Evolutionary conservation across 2,113 vertebrate species (phyloP), one percentile per base, ranked within the genome.

Genomic region (Eira barbara): DNA sequence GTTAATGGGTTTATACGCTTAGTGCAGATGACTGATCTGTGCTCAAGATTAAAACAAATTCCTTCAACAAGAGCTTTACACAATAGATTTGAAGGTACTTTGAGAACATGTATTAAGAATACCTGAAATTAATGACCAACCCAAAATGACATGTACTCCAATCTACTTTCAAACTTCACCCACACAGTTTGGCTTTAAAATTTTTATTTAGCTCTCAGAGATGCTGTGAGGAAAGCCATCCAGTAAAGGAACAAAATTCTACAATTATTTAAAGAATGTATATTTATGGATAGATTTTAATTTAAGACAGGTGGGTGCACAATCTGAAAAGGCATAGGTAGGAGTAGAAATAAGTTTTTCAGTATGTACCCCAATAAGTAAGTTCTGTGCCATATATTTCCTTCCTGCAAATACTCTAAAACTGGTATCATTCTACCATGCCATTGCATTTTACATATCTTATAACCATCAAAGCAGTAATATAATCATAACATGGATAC

Each of bases 181-280:
- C 91, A 95, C 65, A 81, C 13, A 74, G 65, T 82, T 89, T 85
- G 89, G 59, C 39, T 81, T 93, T 45, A 47, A 95, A 88, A 15
- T 95, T 83, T 84, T 87, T 88, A 55, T 78, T 97, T 97, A 92
- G 47, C 42, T 84, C 42, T 94, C 36, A 92, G 31, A 69, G 49
- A 92, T 49, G 29, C 47, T 91, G 7, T 87, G 23, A 91, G 85
- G 76, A 25, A 95, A 97, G 13, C 45, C 84, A 90, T 91, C 9
- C 31, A 94, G 34, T 81, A 65, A 97, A 94, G 27, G 14, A 94
- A 23, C 42, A 93, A 96, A 94, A 23, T 67, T 76, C 17, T 80
- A 76, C 84, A 69, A 84, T 88, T 97, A 84, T 80, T 92, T 47
- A n/a, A 80, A 95, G 67, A 8, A 67, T 59, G 45, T 65, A 0